Evolutionary conservation across 2,888 invertebrate species (phyloP).

Genomic region (Drosophila merina): DNA sequence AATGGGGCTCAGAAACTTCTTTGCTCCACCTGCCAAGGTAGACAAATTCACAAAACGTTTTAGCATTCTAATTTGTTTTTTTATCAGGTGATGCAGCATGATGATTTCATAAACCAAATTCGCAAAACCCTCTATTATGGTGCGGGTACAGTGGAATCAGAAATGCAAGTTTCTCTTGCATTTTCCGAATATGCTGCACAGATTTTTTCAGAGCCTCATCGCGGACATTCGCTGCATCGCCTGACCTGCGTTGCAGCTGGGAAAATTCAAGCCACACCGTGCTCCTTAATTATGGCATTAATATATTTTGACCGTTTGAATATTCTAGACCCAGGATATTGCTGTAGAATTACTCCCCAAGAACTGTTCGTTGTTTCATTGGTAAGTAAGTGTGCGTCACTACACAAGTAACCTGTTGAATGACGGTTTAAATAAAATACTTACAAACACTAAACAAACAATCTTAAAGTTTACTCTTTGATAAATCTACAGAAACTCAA

Average conservation of each 20-base stretch:
- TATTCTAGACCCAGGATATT: conserved; percentile 91
- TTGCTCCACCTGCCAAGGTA: no score
- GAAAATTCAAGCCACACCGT: conserved; percentile 91
- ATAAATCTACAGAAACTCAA: no score
- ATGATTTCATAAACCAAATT: conserved; percentile 91
- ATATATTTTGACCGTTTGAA: conserved; percentile 96
- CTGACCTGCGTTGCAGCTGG: conserved; percentile 91
- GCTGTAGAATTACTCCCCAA: conserved; percentile 92
- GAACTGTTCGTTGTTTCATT: conserved; percentile 97
- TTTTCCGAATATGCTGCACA: conserved; percentile 92
- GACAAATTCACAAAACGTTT: no score
- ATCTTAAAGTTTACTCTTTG: no score
- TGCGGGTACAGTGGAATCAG: conserved; percentile 86
- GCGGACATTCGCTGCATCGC: conserved; percentile 90
- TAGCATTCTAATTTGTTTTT: no score
- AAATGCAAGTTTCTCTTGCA: conserved; percentile 87
- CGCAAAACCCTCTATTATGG: conserved; percentile 96
- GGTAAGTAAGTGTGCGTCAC: conserved; percentile 86
- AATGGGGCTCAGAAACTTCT: no score
- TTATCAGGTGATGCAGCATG: conserved; percentile 85
- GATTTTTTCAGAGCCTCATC: conserved; percentile 91
- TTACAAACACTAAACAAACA: background rate
- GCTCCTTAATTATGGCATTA: conserved; percentile 95
- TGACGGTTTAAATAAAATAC: background rate
- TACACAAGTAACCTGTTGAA: background rate